These are phyloP conservation scores for Campylomormyrus numenius DNA, from an alignment of 2,113 vertebrate genomes.

Conservation along the genomic window DNA sequence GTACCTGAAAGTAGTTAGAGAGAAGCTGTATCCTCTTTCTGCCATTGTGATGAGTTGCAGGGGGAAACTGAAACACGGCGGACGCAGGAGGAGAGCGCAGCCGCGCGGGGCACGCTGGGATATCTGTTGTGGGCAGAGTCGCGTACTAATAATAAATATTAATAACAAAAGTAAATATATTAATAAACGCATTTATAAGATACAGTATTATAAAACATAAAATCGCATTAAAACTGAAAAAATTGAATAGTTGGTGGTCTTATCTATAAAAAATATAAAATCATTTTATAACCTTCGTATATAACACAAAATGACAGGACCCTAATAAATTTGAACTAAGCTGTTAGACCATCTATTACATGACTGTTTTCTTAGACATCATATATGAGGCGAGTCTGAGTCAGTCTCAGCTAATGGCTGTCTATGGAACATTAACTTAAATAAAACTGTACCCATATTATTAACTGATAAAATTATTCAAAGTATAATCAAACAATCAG, in stretches of 20 bases:
- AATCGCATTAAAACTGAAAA: background rate
- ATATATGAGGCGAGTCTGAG: background rate
- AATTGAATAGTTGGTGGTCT: background rate
- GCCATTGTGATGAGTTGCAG: conserved; percentile 27
- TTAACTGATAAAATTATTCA: background rate
- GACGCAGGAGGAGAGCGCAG: background rate
- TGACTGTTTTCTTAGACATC: background rate
- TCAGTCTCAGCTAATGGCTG: background rate
- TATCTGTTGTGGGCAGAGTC: background rate
- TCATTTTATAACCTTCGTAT: background rate
- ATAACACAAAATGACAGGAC: background rate
- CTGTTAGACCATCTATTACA: background rate
- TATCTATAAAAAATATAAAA: background rate
- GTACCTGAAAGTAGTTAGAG: conserved; percentile 43
- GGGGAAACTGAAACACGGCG: background rate
- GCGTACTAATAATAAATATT: background rate
- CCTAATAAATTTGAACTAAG: background rate
- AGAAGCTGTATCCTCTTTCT: conserved; percentile 43
- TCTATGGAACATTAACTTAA: background rate
- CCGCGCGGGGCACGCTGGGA: conserved; percentile 1
- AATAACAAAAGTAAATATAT: background rate
- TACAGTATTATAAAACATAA: background rate
- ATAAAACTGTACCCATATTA: background rate
- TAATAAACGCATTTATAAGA: background rate
- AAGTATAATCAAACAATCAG: background rate